Evolutionary conservation across 2,797 vertebrate species (phyloP), one percentile per base, ranked within the genome.

Genomic region (Babyrousa celebensis): DNA sequence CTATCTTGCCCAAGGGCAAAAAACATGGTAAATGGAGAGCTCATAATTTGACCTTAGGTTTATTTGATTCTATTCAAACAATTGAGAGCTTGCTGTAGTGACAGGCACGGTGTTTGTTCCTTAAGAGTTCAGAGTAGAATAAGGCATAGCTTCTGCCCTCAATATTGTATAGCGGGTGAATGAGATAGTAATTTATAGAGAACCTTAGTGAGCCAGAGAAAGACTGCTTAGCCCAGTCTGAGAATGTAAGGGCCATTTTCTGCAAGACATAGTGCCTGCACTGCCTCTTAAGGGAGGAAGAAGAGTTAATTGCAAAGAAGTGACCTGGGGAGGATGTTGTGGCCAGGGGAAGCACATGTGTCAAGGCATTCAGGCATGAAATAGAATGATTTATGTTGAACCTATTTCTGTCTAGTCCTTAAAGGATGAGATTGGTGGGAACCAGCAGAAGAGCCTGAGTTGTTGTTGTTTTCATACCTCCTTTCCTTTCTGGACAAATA

Each of bases 61-160:
- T 80, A 71, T 89, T 52, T 86, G 32, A 84, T 94, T 95, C 68
- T 95, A 16, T 88, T 71, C 7, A 88, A 83, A 77, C 27, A 84
- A 0, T 71, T 77, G 63, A 60, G 14, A 96, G 12, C 16, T 18
- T 62, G 12, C 36, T 91, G 0, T 63, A 23, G 25, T 94, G 16
- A 36, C 21, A 40, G 52, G 21, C n/a, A 12, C 68, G 23, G 54
- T 85, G 18, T n/a, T 79, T 58, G 68, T 71, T 52, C 15, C 32
- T 75, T 79, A 40, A 43, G 56, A 91, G 25, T 75, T 80, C 36
- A 52, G 7, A 80, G n/a, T 36, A 91, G 88, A 95, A 43, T 71
- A 72, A 63, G 85, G 32, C 12, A 3, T 84, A 48, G n/a, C 70
- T 92, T 16, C 25, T 87, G 3, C 23, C 18, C 18, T 95, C 48